Evolutionary conservation across 1,140 invertebrate species (phyloP), one percentile per base, ranked within the genome.

Genomic region (Pseudobourletiella spinata): DNA sequence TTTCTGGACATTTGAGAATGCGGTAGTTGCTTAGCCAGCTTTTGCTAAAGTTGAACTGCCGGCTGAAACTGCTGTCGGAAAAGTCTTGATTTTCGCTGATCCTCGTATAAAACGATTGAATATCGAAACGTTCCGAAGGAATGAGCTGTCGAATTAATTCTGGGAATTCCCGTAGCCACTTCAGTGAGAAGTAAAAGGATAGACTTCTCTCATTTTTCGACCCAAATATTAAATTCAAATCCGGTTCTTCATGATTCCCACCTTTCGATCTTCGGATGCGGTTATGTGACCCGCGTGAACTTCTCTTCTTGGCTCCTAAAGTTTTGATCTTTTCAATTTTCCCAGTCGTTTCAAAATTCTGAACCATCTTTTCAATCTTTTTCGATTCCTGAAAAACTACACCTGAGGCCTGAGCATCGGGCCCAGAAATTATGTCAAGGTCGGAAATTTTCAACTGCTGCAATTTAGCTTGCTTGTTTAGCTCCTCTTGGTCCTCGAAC

Each of bases 121-220:
- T 8, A 32, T 69, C 68, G 58, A 69, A 69, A 43, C 59, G 64
- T 28, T 69, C 68, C 2, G 64, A 64, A 8, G 68, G 68, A 51
- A 69, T 64, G n/a, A 69, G 56, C 39, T 69, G 68, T 39, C 42
- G 64, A 11, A 69, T 64, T 20, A 69, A 51, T 24, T 69, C 68
- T 6, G 68, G 68, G 25, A 69, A 69, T 20, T 62, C 29, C 43
- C 57, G 30, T 14, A 69, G 29, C 65, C 68, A 66, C 42, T 69
- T 69, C 8, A 69, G 28, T 2, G 64, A 62, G 48, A 69, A 69
- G 28, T 66, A 69, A 24, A 69, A 69, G 4, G 59, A 62, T 32
- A 69, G 57, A 43, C 55, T 64, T 22, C 54, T 30, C 39, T 48
- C 42, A 46, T 30, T 57, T 15, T 25, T 39, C 48, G 64, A 44